Evolutionary conservation across 2,113 vertebrate species (phyloP), one percentile per base, ranked within the genome.

Genomic region (Rissa tridactyla): DNA sequence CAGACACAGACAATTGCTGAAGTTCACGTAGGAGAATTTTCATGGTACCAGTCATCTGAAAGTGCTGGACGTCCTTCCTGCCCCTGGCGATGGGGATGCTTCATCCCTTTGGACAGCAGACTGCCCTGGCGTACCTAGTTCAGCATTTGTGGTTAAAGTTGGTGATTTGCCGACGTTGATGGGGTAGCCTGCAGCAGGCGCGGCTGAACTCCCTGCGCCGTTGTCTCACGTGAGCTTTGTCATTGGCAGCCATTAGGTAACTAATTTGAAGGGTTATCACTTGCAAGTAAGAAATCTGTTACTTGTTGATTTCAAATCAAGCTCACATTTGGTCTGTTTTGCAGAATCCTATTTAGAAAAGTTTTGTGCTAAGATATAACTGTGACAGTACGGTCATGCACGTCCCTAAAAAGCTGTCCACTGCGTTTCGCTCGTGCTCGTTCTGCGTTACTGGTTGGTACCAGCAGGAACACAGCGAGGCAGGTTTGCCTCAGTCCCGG

Each of bases 361-460:
- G 16, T 8, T 12, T 17, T 2, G 2, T 15, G 18, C 22, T 6
- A 1, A 14, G 52, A 2, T 40, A 2, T 36, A 13, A 3, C 19
- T 10, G 13, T 17, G 51, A 10, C 7, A 4, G 36, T 3, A 3
- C 3, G 17, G 14, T 32, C 4, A 5, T 10, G 15, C 11, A 1
- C 9, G 11, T 12, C 30, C 17, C 11, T n/a, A 15, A 11, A 27
- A 30, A 2, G 6, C 22, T 3, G 20, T 4, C 22, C 6, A 0
- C 12, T 11, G 2, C 46, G 38, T 38, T 38, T 9, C 18, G 11
- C 40, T 68, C 10, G 0, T 4, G 32, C 26, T 38, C 8, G 0
- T 9, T 44, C 29, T 42, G 20, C 9, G 0, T 4, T 20, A 2
- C 0, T 1, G 2, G 34, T 15, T 4, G 22, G 2, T 42, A 8